These are phyloP conservation scores for Nephrotoma guestfalica DNA, from an alignment of 2,888 invertebrate genomes.

Conservation along the genomic window DNA sequence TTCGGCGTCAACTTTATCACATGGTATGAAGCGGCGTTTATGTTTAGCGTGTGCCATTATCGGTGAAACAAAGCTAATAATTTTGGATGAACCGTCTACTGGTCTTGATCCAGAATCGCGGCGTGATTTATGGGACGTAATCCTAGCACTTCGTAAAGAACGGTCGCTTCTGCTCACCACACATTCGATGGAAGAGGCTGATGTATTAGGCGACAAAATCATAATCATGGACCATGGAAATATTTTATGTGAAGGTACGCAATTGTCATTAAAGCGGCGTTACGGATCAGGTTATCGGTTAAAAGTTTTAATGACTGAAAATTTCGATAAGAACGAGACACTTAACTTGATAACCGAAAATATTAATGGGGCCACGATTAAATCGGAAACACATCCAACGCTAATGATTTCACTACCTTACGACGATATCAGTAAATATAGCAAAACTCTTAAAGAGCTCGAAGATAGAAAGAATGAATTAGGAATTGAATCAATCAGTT, in stretches of 20 bases:
- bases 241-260: constrained; percentile 64
- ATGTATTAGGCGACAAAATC: constrained; percentile 78
- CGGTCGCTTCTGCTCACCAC: constrained; percentile 79
- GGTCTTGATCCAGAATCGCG: constrained; percentile 85
- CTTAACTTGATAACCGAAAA: constrained; percentile 19
- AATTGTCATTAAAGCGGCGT: constrained; percentile 64
- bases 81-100: constrained; percentile 78
- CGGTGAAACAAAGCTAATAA: constrained; percentile 51
- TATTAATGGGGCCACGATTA: constrained; percentile 19
- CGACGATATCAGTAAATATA: constrained; percentile 38
- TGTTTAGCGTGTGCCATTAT: constrained; percentile 76
- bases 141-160: constrained; percentile 48
- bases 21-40: constrained; percentile 86
- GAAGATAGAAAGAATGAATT: constrained; percentile 42
- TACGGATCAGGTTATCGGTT: constrained; percentile 35
- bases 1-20: constrained; percentile 54
- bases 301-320: constrained; percentile 20
- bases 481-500: constrained; percentile 62
- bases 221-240: constrained; percentile 67
- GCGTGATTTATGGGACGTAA: constrained; percentile 74
- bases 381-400: constrained; percentile 22
- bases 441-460: constrained; percentile 44
- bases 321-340: constrained; percentile 17
- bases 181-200: constrained; percentile 94
- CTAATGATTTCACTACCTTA: constrained; percentile 37